Evolutionary conservation across 2,888 invertebrate species (phyloP), one percentile per base, ranked within the genome.

Genomic region (Parochlus steinenii): DNA sequence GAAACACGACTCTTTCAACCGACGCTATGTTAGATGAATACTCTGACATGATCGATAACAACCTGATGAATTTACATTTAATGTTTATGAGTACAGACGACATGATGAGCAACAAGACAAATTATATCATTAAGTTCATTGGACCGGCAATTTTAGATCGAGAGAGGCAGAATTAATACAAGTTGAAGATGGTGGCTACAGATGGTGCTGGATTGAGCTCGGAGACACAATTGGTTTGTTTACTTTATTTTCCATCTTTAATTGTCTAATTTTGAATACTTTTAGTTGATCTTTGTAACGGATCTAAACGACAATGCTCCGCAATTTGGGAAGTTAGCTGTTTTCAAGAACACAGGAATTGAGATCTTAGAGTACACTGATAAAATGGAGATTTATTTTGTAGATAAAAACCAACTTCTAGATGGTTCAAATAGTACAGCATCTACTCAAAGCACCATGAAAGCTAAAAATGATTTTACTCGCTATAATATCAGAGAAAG

Each of bases 231-330:
- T 52, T 89, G 6, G 71, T n/a, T n/a, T n/a, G n/a, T n/a, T n/a
- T n/a, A n/a, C n/a, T n/a, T n/a, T n/a, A n/a, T n/a, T n/a, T n/a
- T n/a, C n/a, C n/a, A n/a, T n/a, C n/a, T n/a, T n/a, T n/a, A n/a
- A n/a, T n/a, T n/a, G n/a, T n/a, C n/a, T n/a, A n/a, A n/a, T n/a
- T n/a, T n/a, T n/a, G n/a, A n/a, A n/a, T n/a, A n/a, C n/a, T n/a
- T n/a, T n/a, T n/a, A n/a, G n/a, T n/a, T 66, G 2, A 71, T 89
- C 28, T 63, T 61, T 1, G 58, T 87, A 16, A 65, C 72, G 4
- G 89, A 89, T 51, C 74, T 75, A 48, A 89, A 89, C 48, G 87
- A 87, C 50, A 85, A 85, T 52, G 50, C 69, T 10, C 83, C 83
- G 0, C 62, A 62, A 33, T 80, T 79, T 45, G 68, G 68, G 37